A percentile compares a stretch with the other conserved stretches of the same genome.
Evolutionary conservation across 2,113 vertebrate genomes (phyloP).

Genomic region (Corynorhinus townsendii): DNA sequence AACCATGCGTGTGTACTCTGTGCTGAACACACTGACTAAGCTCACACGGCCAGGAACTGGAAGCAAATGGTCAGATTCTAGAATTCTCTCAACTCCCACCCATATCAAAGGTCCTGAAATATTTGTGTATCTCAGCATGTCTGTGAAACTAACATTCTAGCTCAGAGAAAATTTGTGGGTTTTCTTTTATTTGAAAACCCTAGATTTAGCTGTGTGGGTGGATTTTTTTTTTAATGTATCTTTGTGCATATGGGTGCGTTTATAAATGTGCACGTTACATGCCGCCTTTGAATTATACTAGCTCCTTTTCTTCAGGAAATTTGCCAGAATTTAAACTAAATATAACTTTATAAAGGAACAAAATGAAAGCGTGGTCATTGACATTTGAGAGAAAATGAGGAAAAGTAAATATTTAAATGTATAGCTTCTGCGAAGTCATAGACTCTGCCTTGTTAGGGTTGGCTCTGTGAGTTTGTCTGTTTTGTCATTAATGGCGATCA

Average conservation of each 20-base stretch:
- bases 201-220: not conserved
- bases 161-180: not conserved
- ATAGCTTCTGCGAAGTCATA: not conserved
- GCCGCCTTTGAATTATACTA: not conserved
- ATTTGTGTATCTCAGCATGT: not conserved
- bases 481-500: not conserved
- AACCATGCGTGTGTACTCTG: not conserved
- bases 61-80: not conserved
- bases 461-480: not conserved
- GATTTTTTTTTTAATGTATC: not conserved
- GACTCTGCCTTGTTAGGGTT: not conserved
- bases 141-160: not conserved
- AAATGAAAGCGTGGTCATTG: not conserved
- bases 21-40: not conserved
- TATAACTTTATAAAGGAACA: conserved; percentile 22
- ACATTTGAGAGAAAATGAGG: not conserved
- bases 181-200: not conserved
- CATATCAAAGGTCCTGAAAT: not conserved
- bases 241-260: not conserved
- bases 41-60: not conserved
- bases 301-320: conserved; percentile 18
- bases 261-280: not conserved
- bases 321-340: not conserved
- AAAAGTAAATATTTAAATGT: not conserved
- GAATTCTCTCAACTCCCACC: not conserved